Conservation (phyloP, 2,888 invertebrate genomes). For the Polietes domitor region DNA sequence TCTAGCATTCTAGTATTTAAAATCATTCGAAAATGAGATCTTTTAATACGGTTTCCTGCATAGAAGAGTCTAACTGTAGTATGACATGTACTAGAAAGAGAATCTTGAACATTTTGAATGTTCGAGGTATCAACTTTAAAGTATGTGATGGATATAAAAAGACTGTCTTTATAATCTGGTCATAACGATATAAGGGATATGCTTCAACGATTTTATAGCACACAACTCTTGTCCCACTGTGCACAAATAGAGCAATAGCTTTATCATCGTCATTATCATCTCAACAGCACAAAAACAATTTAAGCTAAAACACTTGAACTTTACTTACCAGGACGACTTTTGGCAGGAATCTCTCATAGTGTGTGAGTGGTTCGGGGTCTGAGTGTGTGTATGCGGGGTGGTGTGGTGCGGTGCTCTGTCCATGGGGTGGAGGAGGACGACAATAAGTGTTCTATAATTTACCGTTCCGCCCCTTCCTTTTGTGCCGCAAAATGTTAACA, state of each 20-base stretch:
- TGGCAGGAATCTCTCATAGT: neutral
- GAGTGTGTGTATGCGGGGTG: neutral
- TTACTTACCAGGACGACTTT: slow-evolving; percentile 28
- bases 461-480: slow-evolving; percentile 31
- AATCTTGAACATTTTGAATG: too few species aligned
- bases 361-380: too few species aligned
- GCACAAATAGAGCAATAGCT: slow-evolving; percentile 14
- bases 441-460: slow-evolving; percentile 48
- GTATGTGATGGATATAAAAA: too few species aligned
- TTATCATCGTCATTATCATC: slow-evolving; percentile 49
- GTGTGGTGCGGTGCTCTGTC: too few species aligned
- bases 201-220: neutral
- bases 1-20: too few species aligned
- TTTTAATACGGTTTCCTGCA: too few species aligned
- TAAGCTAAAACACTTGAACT: slow-evolving; percentile 39
- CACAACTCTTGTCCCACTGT: neutral
- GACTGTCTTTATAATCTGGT: too few species aligned
- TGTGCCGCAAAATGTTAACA: slow-evolving; percentile 68
- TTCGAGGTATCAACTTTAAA: too few species aligned
- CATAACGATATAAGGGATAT: too few species aligned
- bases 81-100: too few species aligned
- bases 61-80: too few species aligned
- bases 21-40: too few species aligned
- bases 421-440: slow-evolving; percentile 1
- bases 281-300: slow-evolving; percentile 41